phyloP scores from a whole-genome alignment of 2,797 vertebrate genomes.

The Coranthus polyacanthus region DNA sequence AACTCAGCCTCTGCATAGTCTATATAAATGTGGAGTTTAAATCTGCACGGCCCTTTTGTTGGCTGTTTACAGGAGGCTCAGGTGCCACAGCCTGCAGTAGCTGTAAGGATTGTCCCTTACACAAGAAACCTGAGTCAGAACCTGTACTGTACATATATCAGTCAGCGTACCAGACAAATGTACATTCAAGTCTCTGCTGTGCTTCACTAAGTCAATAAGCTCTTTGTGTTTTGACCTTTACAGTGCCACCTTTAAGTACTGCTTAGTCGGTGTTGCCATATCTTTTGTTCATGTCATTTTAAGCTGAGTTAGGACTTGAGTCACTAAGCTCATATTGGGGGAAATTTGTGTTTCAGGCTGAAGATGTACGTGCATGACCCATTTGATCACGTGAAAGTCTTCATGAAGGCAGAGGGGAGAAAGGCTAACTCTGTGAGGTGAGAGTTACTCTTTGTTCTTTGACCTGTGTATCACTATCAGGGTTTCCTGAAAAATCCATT shows the following conservation, averaged over 20 bases:
- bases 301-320: neutral
- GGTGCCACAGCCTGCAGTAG: conserved; percentile 6
- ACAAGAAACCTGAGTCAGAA: conserved; percentile 16
- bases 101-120: conserved; percentile 13
- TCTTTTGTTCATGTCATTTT: conserved; percentile 13
- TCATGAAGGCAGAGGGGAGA: conserved; percentile 93
- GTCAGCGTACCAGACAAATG: conserved; percentile 28
- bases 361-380: conserved; percentile 87
- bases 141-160: conserved; percentile 7
- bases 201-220: conserved; percentile 32
- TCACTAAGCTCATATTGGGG: conserved; percentile 10
- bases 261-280: neutral
- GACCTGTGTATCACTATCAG: neutral
- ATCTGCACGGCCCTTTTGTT: conserved; percentile 27
- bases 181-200: conserved; percentile 22
- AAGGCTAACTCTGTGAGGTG: conserved; percentile 89
- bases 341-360: conserved; percentile 87
- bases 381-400: conserved; percentile 85
- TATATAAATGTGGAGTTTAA: conserved; percentile 42
- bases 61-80: conserved; percentile 27
- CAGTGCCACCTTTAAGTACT: conserved; percentile 4
- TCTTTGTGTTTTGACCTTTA: conserved; percentile 57
- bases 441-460: conserved; percentile 26
- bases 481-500: too few species aligned
- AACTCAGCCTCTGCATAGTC: conserved; percentile 44